phyloP scores from a whole-genome alignment of 2,113 vertebrate species.

The Cercopithecus mona region DNA sequence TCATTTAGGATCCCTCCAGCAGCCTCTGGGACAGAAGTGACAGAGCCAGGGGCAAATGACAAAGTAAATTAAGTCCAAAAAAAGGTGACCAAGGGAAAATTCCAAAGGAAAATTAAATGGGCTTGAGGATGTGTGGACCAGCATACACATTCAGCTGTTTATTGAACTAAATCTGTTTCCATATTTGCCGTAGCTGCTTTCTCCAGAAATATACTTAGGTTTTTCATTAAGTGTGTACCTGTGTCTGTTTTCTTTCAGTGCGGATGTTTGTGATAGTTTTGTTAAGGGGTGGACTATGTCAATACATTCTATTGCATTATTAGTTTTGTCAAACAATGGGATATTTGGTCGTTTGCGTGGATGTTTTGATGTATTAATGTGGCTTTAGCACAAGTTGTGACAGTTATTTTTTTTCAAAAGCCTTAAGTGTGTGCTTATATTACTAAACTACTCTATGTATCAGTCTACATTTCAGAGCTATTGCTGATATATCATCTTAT shows the following conservation, averaged over 20 bases:
- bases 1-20: background rate
- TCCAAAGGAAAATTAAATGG: background rate
- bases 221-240: background rate
- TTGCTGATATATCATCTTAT: background rate
- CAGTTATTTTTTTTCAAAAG: slow-evolving; percentile 41
- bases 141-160: background rate
- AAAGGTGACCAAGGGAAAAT: background rate
- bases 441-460: background rate
- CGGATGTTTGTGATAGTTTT: background rate
- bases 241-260: background rate
- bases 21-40: background rate
- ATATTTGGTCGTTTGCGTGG: background rate
- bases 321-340: background rate
- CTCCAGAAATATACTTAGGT: background rate
- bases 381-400: background rate
- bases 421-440: background rate
- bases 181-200: background rate
- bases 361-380: background rate
- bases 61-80: background rate
- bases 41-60: background rate
- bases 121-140: background rate
- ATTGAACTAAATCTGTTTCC: background rate
- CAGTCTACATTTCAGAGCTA: background rate
- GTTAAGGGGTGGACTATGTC: background rate
- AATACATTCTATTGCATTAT: background rate